Evolutionary conservation across 2,113 vertebrate genomes (phyloP).

Genomic region (Chinchilla lanigera): DNA sequence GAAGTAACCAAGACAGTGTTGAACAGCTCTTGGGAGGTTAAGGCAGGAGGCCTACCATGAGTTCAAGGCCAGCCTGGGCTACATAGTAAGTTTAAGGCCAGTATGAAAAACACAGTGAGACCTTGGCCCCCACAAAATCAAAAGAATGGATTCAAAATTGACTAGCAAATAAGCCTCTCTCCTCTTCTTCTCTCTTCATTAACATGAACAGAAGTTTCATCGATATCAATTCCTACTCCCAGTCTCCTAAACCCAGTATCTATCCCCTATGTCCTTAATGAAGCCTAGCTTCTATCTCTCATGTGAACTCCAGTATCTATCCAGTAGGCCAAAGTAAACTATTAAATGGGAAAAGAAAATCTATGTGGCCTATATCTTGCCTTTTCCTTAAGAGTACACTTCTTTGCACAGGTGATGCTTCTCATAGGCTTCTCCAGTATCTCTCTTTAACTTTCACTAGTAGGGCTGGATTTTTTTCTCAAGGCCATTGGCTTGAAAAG

Average conservation of each 20-base stretch:
- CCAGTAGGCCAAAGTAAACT: not conserved
- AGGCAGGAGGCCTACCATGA: not conserved
- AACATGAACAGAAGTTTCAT: not conserved
- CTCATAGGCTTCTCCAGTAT: not conserved
- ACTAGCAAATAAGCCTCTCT: not conserved
- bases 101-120: too few species aligned
- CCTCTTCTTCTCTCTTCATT: not conserved
- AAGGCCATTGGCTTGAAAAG: not conserved
- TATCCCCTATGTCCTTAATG: not conserved
- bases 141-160: not conserved
- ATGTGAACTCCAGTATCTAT: not conserved
- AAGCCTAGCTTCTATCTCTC: not conserved
- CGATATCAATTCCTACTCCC: not conserved
- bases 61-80: not conserved
- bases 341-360: not conserved
- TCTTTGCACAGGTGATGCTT: not conserved
- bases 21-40: too few species aligned
- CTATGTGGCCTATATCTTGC: not conserved
- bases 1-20: too few species aligned
- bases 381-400: not conserved
- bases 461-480: conserved; percentile 5
- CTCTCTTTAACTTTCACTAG: not conserved
- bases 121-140: not conserved
- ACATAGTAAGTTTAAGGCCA: not conserved
- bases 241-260: not conserved